Conservation (phyloP, 2,888 invertebrate genomes). For the Atethmia centrago region DNA sequence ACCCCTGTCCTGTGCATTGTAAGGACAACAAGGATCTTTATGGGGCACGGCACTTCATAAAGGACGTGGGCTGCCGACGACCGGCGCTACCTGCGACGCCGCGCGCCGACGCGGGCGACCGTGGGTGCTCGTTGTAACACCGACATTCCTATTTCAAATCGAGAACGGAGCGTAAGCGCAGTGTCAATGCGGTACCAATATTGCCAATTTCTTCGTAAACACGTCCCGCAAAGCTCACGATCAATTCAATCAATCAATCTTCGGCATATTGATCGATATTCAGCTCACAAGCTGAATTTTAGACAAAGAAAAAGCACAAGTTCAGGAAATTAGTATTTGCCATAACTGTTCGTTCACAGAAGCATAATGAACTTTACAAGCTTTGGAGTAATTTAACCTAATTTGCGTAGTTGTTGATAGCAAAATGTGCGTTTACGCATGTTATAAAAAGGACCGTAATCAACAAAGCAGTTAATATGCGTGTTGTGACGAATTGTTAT, state of each 20-base stretch:
- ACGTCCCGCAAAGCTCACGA: neutral
- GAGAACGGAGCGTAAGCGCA: neutral
- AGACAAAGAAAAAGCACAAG: neutral
- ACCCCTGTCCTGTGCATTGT: neutral
- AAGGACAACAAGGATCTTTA: neutral
- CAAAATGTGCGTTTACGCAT: slow-evolving; percentile 9
- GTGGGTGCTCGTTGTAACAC: neutral
- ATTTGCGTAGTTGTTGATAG: slow-evolving; percentile 2
- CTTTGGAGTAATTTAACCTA: neutral
- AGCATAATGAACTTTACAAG: neutral
- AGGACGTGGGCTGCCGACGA: neutral
- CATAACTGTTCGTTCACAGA: neutral
- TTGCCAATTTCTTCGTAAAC: neutral
- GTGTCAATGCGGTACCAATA: neutral
- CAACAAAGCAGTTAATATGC: neutral
- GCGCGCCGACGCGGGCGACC: neutral
- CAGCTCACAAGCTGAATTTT: neutral
- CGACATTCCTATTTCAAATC: neutral
- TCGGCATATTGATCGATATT: neutral
- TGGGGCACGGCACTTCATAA: neutral
- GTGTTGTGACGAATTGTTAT: neutral
- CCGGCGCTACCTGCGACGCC: slow-evolving; percentile 1
- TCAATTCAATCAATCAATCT: neutral
- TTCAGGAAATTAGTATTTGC: neutral
- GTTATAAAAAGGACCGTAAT: neutral